Conservation (phyloP, 2,113 vertebrate genomes). For the Pygoscelis antarcticus region DNA sequence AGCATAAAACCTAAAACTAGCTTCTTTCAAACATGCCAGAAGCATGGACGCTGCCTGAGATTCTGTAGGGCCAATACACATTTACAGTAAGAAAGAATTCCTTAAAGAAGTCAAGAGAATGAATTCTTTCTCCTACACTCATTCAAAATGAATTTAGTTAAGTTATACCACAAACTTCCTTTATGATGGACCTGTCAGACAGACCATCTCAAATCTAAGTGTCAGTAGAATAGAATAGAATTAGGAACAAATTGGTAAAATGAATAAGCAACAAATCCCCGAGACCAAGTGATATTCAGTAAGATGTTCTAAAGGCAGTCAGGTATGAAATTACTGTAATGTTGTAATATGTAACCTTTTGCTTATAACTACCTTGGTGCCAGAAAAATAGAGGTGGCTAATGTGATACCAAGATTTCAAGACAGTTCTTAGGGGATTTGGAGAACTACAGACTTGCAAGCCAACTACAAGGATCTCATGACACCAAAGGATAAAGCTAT, state of each 20-base stretch:
- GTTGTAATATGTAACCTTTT: not conserved
- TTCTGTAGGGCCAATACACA: not conserved
- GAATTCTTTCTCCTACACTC: not conserved
- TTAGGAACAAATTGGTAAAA: not conserved
- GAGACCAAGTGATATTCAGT: not conserved
- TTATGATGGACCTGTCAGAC: not conserved
- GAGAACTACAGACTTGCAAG: not conserved
- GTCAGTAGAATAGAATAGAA: not conserved
- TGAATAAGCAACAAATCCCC: conserved; percentile 1
- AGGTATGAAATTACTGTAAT: conserved; percentile 29
- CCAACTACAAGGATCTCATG: not conserved
- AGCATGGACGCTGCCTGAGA: not conserved
- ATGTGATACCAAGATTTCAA: not conserved
- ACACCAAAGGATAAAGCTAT: not conserved
- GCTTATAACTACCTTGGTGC: not conserved
- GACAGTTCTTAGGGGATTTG: not conserved
- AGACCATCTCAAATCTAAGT: not conserved
- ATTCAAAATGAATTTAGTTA: not conserved
- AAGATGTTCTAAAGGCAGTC: not conserved
- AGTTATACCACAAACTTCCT: not conserved
- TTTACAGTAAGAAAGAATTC: not conserved
- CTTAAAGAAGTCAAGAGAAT: not conserved
- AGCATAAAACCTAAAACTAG: not conserved
- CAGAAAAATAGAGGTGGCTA: not conserved
- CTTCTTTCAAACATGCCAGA: not conserved